Base-by-base conservation (phyloP, 2,888 invertebrate species). In the Crematogaster levior region DNA sequence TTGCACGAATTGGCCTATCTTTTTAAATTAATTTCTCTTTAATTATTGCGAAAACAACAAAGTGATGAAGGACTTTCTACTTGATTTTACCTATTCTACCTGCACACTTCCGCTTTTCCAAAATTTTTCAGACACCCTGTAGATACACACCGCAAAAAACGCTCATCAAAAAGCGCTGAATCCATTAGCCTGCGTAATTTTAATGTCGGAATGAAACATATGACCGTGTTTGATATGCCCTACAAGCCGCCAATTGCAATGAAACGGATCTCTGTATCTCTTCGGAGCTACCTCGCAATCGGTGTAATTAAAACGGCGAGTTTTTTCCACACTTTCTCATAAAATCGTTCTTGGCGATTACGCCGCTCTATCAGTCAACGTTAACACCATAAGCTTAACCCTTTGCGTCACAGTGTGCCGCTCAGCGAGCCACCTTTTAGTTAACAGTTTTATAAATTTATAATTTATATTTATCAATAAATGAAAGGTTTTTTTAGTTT, bases 141-240 rank as follows among this genome's bases (percentile, higher is more conserved):
- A n/a, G n/a, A 24, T 15, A 27, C 2, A 12, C 24, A 21, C 34
- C 77, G 53, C 70, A 77, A 70, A 79, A 77, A 68, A 56, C 48
- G 75, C 51, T 51, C 65, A 37, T 75, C 65, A 75, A 65, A n/a
- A 75, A 77, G 70, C 40, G 56, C 30, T 70, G 72, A 70, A 70
- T 70, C 53, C 53, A 68, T 77, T 77, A 79, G 56, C 56, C 72
- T 30, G 56, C 30, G 72, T 79, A 79, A 79, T 79, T 79, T 68
- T 70, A 79, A 34, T 30, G 18, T 77, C 56, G 24, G 53, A 79
- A 56, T 79, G 43, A 40, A 46, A 56, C 56, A 68, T 56, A 70
- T 68, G 72, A 53, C 40, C 40, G 12, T 40, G 21, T 56, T 68
- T 77, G 53, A 77, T 77, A 68, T 12, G 21, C 18, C 24, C 3